These are phyloP conservation scores for Cheirogaleus medius DNA, from an alignment of 2,113 vertebrate genomes.

Conservation along the genomic window DNA sequence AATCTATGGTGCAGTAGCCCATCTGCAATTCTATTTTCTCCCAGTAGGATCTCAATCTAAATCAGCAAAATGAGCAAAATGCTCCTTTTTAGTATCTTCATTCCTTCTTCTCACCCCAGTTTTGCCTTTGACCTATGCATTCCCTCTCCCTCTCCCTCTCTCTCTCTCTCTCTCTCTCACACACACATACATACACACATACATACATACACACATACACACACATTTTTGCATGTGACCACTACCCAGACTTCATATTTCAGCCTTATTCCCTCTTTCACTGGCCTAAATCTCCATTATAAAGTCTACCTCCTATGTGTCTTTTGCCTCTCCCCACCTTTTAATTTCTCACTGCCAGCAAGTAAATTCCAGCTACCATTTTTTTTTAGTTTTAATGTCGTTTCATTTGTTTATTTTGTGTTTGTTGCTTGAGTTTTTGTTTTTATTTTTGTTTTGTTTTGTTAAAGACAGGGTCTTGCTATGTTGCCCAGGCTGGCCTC, in stretches of 20 bases:
- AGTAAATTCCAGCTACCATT: background rate
- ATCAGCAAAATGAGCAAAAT: background rate
- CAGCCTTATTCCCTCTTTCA: background rate
- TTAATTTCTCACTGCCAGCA: too few species aligned
- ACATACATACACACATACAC: too few species aligned
- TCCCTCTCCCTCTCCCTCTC: background rate
- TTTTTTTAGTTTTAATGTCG: background rate
- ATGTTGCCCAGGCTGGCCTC: background rate
- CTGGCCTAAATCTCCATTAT: background rate
- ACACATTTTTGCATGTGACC: background rate
- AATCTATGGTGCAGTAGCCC: background rate
- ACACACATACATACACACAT: too few species aligned
- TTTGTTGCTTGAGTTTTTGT: background rate
- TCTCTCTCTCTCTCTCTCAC: background rate
- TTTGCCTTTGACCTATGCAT: background rate
- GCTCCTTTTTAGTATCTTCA: background rate
- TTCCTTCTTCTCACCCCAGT: background rate
- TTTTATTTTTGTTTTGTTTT: background rate
- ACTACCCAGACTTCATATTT: background rate
- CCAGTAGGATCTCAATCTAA: background rate
- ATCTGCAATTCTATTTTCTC: background rate
- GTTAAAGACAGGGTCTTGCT: background rate
- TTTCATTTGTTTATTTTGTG: background rate
- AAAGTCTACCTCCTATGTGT: background rate
- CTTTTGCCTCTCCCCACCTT: background rate